Conservation (phyloP, 2,797 vertebrate species). For the Pseudochirops cupreus region DNA sequence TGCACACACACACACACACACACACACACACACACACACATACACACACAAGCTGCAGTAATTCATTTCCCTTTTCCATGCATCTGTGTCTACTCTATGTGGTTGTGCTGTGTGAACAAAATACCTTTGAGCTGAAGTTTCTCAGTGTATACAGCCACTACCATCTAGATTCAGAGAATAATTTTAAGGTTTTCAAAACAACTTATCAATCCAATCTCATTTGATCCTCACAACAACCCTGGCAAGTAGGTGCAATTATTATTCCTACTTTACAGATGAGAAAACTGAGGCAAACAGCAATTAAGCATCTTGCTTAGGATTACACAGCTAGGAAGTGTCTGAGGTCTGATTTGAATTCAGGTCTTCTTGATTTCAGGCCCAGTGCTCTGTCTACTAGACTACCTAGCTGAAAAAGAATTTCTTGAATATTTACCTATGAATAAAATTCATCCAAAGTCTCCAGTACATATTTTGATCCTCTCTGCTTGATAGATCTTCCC, state of each 20-base stretch:
- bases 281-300: background rate
- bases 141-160: background rate
- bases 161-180: background rate
- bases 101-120: background rate
- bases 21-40: too few relatives aligned
- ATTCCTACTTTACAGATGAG: background rate
- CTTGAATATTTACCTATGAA: background rate
- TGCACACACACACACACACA: too few relatives aligned
- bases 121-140: background rate
- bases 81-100: background rate
- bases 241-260: background rate
- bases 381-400: background rate
- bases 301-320: background rate
- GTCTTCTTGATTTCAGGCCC: too few relatives aligned
- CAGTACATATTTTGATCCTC: background rate
- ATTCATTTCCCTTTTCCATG: background rate
- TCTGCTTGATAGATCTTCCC: background rate
- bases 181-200: background rate
- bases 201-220: background rate
- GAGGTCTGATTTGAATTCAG: background rate
- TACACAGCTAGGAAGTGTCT: background rate
- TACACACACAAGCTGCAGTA: too few relatives aligned
- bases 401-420: background rate
- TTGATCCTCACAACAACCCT: background rate
- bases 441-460: background rate